Percentiles rank a stretch among this genome's conserved stretches.
Conservation (phyloP, 1,140 invertebrate species). For the Phortica variegata region DNA sequence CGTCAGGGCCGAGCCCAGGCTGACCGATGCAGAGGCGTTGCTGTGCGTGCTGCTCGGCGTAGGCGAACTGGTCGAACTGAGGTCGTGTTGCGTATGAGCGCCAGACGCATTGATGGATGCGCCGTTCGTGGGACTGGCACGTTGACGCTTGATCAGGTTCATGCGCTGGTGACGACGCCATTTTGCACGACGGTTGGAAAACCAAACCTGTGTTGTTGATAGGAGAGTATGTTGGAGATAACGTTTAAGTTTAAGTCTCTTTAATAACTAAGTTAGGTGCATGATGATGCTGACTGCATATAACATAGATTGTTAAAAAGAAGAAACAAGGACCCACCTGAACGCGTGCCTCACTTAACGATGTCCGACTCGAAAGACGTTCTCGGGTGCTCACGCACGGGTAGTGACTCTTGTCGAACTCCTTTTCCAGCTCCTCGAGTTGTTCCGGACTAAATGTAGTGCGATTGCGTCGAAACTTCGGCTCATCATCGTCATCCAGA, state of each 20-base stretch:
- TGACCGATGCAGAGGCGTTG: constrained; percentile 31
- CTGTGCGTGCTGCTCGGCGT: constrained; percentile 46
- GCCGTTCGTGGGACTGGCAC: constrained; percentile 52
- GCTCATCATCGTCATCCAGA: constrained; percentile 76
- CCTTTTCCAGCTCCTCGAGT: constrained; percentile 90
- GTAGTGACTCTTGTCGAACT: constrained; percentile 95
- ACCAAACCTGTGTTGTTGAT: constrained; percentile 77
- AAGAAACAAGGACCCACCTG: constrained; percentile 74
- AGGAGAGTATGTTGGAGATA: constrained; percentile 10
- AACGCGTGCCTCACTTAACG: constrained; percentile 91
- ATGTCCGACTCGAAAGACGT: constrained; percentile 86
- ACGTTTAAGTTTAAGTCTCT: constrained; percentile 16
- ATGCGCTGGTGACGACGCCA: constrained; percentile 93
- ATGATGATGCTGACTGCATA: no score
- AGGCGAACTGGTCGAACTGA: constrained; percentile 36
- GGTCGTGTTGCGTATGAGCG: constrained; percentile 44
- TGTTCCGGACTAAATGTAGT: constrained; percentile 95
- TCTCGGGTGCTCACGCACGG: constrained; percentile 92
- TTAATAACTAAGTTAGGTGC: neutral
- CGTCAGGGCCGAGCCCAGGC: no score
- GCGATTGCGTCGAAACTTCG: constrained; percentile 87
- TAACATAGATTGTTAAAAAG: no score
- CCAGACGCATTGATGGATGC: constrained; percentile 24
- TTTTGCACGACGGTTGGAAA: constrained; percentile 96
- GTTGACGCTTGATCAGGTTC: constrained; percentile 81